These are phyloP conservation scores for Periphyllus acericola DNA, from an alignment of 2,888 invertebrate genomes.

Conservation along the genomic window DNA sequence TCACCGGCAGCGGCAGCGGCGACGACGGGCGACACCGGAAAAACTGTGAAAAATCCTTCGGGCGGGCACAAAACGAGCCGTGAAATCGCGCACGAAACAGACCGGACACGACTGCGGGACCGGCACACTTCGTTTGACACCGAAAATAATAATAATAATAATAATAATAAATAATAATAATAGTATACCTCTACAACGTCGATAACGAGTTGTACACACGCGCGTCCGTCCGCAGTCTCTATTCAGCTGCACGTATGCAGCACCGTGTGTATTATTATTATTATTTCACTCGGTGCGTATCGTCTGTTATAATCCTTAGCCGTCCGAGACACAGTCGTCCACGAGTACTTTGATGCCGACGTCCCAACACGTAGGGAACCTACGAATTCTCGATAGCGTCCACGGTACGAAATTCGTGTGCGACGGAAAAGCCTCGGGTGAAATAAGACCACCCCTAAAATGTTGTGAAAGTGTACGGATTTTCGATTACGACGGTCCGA, in stretches of 20 bases:
- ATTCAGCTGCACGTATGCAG: too few species aligned
- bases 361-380: too few species aligned
- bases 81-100: slow-evolving; percentile 55
- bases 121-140: slow-evolving; percentile 60
- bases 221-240: too few species aligned
- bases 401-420: too few species aligned
- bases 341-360: not conserved
- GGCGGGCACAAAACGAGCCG: slow-evolving; percentile 50
- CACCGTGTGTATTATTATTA: not conserved
- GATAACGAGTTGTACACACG: not conserved
- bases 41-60: slow-evolving; percentile 49
- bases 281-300: not conserved
- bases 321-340: slow-evolving; percentile 26
- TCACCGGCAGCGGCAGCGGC: not conserved
- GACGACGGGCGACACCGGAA: slow-evolving; percentile 49
- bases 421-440: too few species aligned
- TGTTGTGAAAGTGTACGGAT: too few species aligned
- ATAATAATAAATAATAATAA: slow-evolving; percentile 15
- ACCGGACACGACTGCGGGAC: slow-evolving; percentile 45
- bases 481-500: too few species aligned
- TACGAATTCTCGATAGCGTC: too few species aligned
- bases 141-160: slow-evolving; percentile 1
- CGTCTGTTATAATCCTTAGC: slow-evolving; percentile 18
- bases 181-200: not conserved
- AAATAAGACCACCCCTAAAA: too few species aligned